A percentile compares a stretch with the other conserved stretches of the same genome.
phyloP scores from a whole-genome alignment of 2,888 invertebrate genomes.

The Cryptosula pallasiana region DNA sequence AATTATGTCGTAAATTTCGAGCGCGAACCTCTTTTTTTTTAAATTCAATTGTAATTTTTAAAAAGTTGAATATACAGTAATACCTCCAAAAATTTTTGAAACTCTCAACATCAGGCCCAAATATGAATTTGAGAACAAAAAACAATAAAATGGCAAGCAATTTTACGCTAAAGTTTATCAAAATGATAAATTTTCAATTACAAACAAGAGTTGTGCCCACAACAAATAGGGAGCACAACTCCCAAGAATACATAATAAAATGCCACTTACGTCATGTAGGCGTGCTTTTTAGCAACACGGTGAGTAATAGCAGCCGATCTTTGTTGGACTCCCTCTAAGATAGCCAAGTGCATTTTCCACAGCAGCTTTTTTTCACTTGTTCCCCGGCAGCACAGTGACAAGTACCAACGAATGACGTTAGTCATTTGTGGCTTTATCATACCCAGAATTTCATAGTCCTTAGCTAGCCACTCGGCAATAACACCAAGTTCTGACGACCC shows the following conservation, averaged over 20 bases:
- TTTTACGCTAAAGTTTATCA: no score
- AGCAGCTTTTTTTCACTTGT: background rate
- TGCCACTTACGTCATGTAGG: background rate
- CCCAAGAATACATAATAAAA: background rate
- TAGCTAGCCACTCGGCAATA: background rate
- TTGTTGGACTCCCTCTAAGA: background rate
- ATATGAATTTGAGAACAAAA: no score
- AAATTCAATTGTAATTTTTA: no score
- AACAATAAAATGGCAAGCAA: no score
- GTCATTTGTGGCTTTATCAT: background rate
- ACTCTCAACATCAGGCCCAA: no score
- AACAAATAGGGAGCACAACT: no score
- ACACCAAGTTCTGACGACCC: background rate
- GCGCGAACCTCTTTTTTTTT: no score
- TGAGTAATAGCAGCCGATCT: background rate
- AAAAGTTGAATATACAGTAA: no score
- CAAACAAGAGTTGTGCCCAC: no score
- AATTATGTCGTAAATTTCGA: no score
- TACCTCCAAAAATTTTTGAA: no score
- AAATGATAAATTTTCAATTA: background rate
- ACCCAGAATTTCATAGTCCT: background rate
- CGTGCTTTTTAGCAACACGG: constrained; percentile 7
- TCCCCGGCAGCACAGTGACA: background rate
- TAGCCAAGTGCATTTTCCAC: constrained; percentile 15
- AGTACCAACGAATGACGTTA: constrained; percentile 1